Percentiles rank a stretch among this genome's conserved stretches.
Conservation (phyloP, 1,140 invertebrate species). For the Bombyx mandarina region DNA sequence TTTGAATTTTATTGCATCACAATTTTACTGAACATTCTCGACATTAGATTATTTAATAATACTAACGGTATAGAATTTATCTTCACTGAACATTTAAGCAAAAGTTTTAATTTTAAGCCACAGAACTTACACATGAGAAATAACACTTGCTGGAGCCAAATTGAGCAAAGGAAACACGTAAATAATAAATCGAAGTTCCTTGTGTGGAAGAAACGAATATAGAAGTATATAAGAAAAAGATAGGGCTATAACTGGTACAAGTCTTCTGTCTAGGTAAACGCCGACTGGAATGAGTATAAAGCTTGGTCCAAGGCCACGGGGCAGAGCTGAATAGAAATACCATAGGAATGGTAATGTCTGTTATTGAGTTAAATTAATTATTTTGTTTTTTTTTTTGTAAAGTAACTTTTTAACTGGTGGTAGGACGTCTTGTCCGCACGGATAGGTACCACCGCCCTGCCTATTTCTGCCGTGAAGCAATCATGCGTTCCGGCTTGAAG, state of each 20-base stretch:
- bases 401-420: neutral
- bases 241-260: constrained; percentile 79
- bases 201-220: constrained; percentile 97
- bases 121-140: constrained; percentile 87
- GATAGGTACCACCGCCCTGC: too few species aligned
- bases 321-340: constrained; percentile 99
- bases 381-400: neutral
- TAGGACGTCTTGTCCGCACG: too few species aligned
- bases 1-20: too few species aligned
- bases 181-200: constrained; percentile 98
- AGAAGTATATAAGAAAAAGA: constrained; percentile 87
- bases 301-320: constrained; percentile 87
- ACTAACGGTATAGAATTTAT: too few species aligned
- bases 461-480: too few species aligned
- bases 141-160: constrained; percentile 88
- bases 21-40: too few species aligned
- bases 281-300: constrained; percentile 88
- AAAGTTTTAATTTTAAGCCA: constrained; percentile 1
- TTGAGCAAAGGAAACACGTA: constrained; percentile 97
- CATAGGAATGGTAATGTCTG: constrained; percentile 96
- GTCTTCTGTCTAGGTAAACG: constrained; percentile 79
- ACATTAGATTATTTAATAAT: too few species aligned
- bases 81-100: too few species aligned
- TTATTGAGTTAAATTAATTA: constrained; percentile 45
- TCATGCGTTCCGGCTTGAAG: too few species aligned